Percentiles rank a stretch among this genome's conserved stretches.
phyloP scores from a whole-genome alignment of 92 coral and sea anemone genomes.

The Actinostola sp. region DNA sequence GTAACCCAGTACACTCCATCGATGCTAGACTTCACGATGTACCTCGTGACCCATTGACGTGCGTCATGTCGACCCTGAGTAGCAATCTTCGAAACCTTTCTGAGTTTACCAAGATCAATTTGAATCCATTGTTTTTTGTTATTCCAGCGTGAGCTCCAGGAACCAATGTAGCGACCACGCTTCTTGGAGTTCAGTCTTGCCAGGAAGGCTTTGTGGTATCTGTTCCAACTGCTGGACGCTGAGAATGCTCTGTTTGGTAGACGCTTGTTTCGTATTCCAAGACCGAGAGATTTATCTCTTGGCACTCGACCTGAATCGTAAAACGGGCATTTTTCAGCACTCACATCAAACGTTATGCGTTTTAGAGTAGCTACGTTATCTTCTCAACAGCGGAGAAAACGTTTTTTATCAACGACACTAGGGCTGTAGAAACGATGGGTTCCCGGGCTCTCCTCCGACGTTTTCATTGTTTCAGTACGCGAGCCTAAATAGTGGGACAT shows the following conservation, averaged over 20 bases:
- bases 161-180: constrained; percentile 68
- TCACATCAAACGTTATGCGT: background rate
- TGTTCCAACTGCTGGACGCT: constrained; percentile 64
- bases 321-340: background rate
- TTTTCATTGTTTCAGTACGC: too few relatives aligned
- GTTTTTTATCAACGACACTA: too few relatives aligned
- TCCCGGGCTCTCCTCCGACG: too few relatives aligned
- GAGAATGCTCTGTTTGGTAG: constrained; percentile 64
- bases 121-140: constrained; percentile 87
- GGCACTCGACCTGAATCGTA: constrained; percentile 19
- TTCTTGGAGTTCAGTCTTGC: constrained; percentile 72
- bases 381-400: too few relatives aligned
- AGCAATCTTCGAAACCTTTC: constrained; percentile 70
- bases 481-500: too few relatives aligned
- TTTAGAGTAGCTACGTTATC: too few relatives aligned
- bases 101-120: constrained; percentile 65
- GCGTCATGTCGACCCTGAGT: constrained; percentile 75
- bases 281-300: constrained; percentile 42
- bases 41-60: constrained; percentile 77
- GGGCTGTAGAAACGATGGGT: too few relatives aligned
- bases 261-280: constrained; percentile 63
- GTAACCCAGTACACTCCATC: constrained; percentile 72
- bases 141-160: constrained; percentile 83
- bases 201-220: constrained; percentile 61
- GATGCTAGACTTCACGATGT: constrained; percentile 50